Base-by-base conservation (phyloP, 1,140 invertebrate genomes). In the Diprion similis region DNA sequence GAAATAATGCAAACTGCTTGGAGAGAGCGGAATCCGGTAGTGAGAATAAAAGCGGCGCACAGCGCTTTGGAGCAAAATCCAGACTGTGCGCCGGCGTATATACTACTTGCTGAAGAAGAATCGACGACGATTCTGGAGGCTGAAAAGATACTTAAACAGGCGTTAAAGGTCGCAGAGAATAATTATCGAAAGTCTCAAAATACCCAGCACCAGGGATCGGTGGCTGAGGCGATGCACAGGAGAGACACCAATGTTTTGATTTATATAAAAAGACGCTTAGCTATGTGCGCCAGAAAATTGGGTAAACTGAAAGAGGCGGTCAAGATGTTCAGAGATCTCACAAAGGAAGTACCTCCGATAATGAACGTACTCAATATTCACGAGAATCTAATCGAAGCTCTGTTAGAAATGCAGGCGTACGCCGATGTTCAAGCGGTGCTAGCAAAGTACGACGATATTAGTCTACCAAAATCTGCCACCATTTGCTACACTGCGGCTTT, bases 1-100 rank as follows among this genome's bases (percentile, higher is more conserved):
- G 96, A 98, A 89, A 95, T 98, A 73, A 99, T 99, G 97, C 96
- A 97, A 86, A 97, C 96, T 71, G 98, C 98, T 15, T 99, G 98
- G 97, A 89, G 98, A 78, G 98, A 99, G 90, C 89, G 97, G 46
- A 98, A 98, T 90, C 96, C 97, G 0, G 91, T 94, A 76, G 94
- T 96, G 8, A 89, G 98, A 73, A 96, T 99, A 66, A 96, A 97
- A 88, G 95, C 95, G 24, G 98, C 98, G 0, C 94, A 97, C 80
- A 95, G 93, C 83, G 97, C 98, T 2, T 87, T 99, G 13, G 95
- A 96, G 82, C 93, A 93, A 73, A 98, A 98, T 87, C 89, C 95
- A 0, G 97, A 99, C 84, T 99, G 98, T 90, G 96, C 97, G 0
- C 94, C 98, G 45, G 98, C 98, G 37, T 95, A 98, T 82, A 97